Percentiles rank a stretch among this genome's conserved stretches.
Conservation (phyloP, 2,797 vertebrate species). For the Nannoperca obscura region DNA sequence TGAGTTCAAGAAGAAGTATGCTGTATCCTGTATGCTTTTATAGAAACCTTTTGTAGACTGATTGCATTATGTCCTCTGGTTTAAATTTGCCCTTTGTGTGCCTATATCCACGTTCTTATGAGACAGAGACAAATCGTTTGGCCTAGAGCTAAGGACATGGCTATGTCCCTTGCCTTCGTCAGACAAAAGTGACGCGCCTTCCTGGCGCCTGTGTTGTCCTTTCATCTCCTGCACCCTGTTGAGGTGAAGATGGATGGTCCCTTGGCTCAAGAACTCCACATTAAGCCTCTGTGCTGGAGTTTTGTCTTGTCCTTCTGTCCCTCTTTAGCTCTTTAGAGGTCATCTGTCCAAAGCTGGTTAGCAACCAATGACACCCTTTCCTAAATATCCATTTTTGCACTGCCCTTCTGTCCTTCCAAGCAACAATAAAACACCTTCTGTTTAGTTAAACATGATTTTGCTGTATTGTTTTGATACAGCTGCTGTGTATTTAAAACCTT, state of each 20-base stretch:
- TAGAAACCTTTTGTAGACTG: background rate
- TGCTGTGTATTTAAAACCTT: constrained; percentile 11
- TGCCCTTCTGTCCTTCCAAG: constrained; percentile 1
- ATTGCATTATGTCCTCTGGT: constrained; percentile 23
- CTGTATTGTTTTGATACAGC: constrained; percentile 9
- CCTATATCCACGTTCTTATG: constrained; percentile 70
- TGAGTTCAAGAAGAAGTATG: background rate
- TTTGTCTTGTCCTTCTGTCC: constrained; percentile 79
- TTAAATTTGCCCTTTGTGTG: constrained; percentile 63
- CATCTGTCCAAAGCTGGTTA: constrained; percentile 65
- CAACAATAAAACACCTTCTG: constrained; percentile 32
- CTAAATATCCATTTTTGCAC: constrained; percentile 37
- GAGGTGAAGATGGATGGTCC: constrained; percentile 85
- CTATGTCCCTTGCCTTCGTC: constrained; percentile 74
- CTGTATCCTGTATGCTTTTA: background rate
- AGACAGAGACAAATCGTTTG: constrained; percentile 84
- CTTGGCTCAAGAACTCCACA: constrained; percentile 68
- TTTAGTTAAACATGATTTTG: constrained; percentile 26
- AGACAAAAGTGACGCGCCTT: constrained; percentile 85
- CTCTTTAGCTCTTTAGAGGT: constrained; percentile 66
- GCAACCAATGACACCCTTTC: constrained; percentile 61
- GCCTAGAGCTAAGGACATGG: constrained; percentile 75
- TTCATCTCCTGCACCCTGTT: constrained; percentile 83
- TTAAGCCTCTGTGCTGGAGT: constrained; percentile 66
- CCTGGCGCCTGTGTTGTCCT: constrained; percentile 81